Base-by-base conservation (phyloP, 2,113 vertebrate species). In the Probosciger aterrimus region DNA sequence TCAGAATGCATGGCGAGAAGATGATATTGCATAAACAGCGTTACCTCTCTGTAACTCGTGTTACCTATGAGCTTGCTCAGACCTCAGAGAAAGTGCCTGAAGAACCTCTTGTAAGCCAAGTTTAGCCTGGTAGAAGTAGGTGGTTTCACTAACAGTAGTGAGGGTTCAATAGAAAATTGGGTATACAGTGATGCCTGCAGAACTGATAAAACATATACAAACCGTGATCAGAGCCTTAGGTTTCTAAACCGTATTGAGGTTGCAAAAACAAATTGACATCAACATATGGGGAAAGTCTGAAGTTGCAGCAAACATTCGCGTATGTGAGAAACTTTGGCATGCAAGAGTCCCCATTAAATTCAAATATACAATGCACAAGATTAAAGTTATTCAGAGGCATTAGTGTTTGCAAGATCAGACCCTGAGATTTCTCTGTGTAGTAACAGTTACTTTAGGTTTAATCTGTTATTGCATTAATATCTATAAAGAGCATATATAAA, bases 191-290 rank as follows among this genome's bases (percentile, higher is more conserved):
- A 65, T 75, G 17, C 52, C 64, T 59, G 49, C 20, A 84, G 86
- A 37, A 46, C 24, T 41, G 86, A 3, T 46, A 12, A 68, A 43
- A 7, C 75, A 65, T 73, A 49, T 43, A 86, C 74, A 53, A 96
- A 76, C 57, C 65, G 0, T 87, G 86, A 96, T 89, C 91, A 27
- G 96, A 92, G 93, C 30, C 93, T 89, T 50, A 63, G 82, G 95
- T 92, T 95, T 93, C 95, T 85, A 86, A 96, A 96, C 73, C 24
- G 69, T 88, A 60, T 79, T 67, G 93, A 95, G 92, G 96, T 92
- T 94, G 93, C 96, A 97, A 82, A 95, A 96, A 95, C 95, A 96
- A 97, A 96, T 95, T 96, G 93, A 96, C 96, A 97, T 95, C 95
- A 94, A 93, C 96, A 97, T 96, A 97, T 96, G 96, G 96, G 62